Conservation (phyloP, 2,113 vertebrate genomes). For the Siphamia tubifer region DNA sequence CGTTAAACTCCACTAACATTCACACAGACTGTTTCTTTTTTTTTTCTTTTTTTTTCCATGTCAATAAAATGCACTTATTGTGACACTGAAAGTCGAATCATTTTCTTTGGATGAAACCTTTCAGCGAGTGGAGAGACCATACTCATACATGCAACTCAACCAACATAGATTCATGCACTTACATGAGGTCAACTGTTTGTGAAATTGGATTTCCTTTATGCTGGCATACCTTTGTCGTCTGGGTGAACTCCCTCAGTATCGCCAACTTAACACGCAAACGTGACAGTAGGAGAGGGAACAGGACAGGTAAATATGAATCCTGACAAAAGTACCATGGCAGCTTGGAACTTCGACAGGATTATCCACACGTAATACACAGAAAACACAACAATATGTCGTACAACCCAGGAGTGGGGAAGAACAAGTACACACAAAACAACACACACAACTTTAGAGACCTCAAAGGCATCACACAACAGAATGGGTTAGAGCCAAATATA, state of each 20-base stretch:
- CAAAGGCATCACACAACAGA: conserved; percentile 19
- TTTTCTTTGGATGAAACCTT: conserved; percentile 51
- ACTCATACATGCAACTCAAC: conserved; percentile 64
- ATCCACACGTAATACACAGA: conserved; percentile 49
- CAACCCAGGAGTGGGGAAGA: conserved; percentile 31
- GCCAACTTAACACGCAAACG: conserved; percentile 67
- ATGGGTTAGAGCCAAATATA: conserved; percentile 47
- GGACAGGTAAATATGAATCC: conserved; percentile 74
- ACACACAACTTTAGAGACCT: conserved; percentile 17
- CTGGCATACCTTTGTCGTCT: conserved; percentile 76
- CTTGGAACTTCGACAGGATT: conserved; percentile 71
- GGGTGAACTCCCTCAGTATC: conserved; percentile 61
- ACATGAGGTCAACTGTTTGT: conserved; percentile 45
- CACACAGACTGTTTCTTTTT: no score
- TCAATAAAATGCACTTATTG: conserved; percentile 53
- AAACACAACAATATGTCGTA: conserved; percentile 40
- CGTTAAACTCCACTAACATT: conserved; percentile 41
- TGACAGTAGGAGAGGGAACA: conserved; percentile 69
- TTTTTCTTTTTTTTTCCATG: no score
- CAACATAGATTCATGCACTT: conserved; percentile 60
- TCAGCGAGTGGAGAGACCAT: conserved; percentile 46
- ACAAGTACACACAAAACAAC: conserved; percentile 30
- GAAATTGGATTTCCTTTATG: conserved; percentile 27
- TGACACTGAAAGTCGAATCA: conserved; percentile 62
- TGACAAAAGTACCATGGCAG: conserved; percentile 65